These are phyloP conservation scores for Mythimna ferrago DNA, from an alignment of 2,888 invertebrate species.

Conservation along the genomic window DNA sequence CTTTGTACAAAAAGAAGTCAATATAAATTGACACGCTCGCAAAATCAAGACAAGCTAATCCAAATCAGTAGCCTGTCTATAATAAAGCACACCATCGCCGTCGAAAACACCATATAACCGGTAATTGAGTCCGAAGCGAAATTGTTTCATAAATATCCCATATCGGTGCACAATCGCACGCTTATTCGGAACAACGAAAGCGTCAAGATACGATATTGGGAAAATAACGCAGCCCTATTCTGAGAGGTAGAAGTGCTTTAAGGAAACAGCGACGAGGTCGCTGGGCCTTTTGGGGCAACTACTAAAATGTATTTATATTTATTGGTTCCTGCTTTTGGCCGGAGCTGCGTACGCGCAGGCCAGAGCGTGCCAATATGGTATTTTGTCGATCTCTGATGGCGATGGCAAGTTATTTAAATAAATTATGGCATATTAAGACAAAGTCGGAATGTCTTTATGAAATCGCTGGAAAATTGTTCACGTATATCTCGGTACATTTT, in stretches of 20 bases:
- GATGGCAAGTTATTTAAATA: slow-evolving; percentile 66
- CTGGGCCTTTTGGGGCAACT: slow-evolving; percentile 74
- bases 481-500: slow-evolving; percentile 14
- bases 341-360: slow-evolving; percentile 70
- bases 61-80: not conserved
- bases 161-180: slow-evolving; percentile 49
- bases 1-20: too few species aligned
- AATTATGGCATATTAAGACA: slow-evolving; percentile 57
- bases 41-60: too few species aligned
- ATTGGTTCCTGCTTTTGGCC: slow-evolving; percentile 81
- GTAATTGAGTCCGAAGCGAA: slow-evolving; percentile 33
- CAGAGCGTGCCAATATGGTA: slow-evolving; percentile 70
- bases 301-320: slow-evolving; percentile 84
- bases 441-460: slow-evolving; percentile 50
- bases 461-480: slow-evolving; percentile 45
- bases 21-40: too few species aligned
- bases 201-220: slow-evolving; percentile 55
- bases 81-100: slow-evolving; percentile 5
- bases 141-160: slow-evolving; percentile 56
- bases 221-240: slow-evolving; percentile 56
- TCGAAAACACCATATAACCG: slow-evolving; percentile 17
- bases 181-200: slow-evolving; percentile 59
- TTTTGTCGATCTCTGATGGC: slow-evolving; percentile 73
- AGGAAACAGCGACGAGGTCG: slow-evolving; percentile 85
- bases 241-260: slow-evolving; percentile 67